A percentile compares a stretch with the other conserved stretches of the same genome.
phyloP scores from a whole-genome alignment of 2,797 vertebrate species.

The Argyrosomus regius region DNA sequence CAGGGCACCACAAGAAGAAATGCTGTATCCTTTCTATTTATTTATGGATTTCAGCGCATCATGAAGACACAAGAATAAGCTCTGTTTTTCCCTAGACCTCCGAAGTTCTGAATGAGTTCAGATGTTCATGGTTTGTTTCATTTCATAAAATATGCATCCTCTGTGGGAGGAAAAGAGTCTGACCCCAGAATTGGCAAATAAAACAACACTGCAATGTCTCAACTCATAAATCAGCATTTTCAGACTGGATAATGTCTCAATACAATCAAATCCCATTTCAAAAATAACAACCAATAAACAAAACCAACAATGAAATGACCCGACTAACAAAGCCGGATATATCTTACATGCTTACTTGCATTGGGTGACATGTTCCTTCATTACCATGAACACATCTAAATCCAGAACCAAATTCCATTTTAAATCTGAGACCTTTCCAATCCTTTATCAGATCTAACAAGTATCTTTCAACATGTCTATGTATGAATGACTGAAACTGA shows the following conservation, averaged over 20 bases:
- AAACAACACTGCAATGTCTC: not conserved
- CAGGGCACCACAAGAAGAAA: not conserved
- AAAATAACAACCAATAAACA: too few relatives aligned
- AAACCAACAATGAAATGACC: too few relatives aligned
- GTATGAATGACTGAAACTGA: too few relatives aligned
- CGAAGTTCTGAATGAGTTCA: conserved; percentile 5
- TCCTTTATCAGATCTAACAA: too few relatives aligned
- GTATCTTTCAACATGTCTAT: too few relatives aligned
- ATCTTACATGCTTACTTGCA: not conserved
- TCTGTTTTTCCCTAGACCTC: not conserved
- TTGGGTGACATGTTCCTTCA: too few relatives aligned
- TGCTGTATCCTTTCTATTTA: not conserved
- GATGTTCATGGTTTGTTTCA: conserved; percentile 2
- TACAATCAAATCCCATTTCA: not conserved
- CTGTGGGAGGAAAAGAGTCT: not conserved
- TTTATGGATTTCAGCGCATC: not conserved
- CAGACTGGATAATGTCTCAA: not conserved
- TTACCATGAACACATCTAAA: too few relatives aligned
- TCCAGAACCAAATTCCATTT: too few relatives aligned
- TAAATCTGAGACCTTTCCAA: too few relatives aligned
- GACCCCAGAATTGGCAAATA: not conserved
- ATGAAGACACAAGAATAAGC: not conserved
- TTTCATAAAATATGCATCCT: conserved; percentile 8
- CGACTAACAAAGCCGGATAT: too few relatives aligned
- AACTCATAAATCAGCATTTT: not conserved